A percentile compares a stretch with the other conserved stretches of the same genome.
These are phyloP conservation scores for Popillia japonica DNA, from an alignment of 1,140 invertebrate species.

Conservation along the genomic window DNA sequence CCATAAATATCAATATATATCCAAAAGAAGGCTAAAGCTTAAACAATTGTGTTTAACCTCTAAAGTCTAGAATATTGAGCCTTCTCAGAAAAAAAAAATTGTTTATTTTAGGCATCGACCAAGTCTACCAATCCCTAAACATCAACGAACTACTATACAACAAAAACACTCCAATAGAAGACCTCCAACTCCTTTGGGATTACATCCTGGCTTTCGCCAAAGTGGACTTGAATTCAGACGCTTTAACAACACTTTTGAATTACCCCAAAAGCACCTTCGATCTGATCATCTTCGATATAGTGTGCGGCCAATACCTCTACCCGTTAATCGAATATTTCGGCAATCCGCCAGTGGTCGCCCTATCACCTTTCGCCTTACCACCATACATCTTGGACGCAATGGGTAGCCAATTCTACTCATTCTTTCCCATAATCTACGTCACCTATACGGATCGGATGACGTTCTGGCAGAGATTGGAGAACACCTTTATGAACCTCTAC, in stretches of 20 bases:
- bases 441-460: slow-evolving; percentile 40
- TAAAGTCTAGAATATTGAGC: no score
- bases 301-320: slow-evolving; percentile 44
- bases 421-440: slow-evolving; percentile 39
- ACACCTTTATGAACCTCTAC: slow-evolving; percentile 10
- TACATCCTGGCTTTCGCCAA: not conserved
- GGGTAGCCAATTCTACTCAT: slow-evolving; percentile 43
- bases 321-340: slow-evolving; percentile 48
- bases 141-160: not conserved
- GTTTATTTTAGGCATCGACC: not conserved
- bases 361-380: slow-evolving; percentile 46
- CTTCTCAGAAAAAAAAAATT: no score
- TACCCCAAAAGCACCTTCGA: slow-evolving; percentile 49
- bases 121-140: not conserved
- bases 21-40: no score
- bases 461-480: slow-evolving; percentile 45
- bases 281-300: slow-evolving; percentile 48
- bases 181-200: not conserved
- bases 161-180: not conserved
- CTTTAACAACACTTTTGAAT: slow-evolving; percentile 43
- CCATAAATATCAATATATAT: no score
- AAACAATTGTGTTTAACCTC: no score
- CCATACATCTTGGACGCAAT: slow-evolving; percentile 46
- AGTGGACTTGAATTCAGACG: slow-evolving; percentile 41
- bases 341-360: slow-evolving; percentile 42